Evolutionary conservation across 2,113 vertebrate species (phyloP).

Genomic region (Pica pica): DNA sequence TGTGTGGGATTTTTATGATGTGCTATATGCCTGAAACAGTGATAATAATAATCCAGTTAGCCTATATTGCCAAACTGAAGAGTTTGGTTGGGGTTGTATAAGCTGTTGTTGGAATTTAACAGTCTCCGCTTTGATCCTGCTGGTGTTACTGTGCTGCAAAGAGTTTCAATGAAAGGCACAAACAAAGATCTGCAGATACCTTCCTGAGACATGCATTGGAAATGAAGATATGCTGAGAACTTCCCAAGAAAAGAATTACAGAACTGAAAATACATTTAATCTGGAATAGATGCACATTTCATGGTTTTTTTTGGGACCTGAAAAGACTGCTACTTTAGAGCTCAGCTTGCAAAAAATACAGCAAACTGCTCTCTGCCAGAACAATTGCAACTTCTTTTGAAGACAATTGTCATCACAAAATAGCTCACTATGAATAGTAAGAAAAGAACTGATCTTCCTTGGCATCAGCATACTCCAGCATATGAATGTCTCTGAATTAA

Average conservation of each 20-base stretch:
- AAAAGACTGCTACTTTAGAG: background rate
- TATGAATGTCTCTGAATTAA: background rate
- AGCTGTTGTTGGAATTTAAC: constrained; percentile 28
- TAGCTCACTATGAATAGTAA: background rate
- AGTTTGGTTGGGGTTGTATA: constrained; percentile 27
- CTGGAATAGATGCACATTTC: background rate
- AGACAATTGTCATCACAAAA: background rate
- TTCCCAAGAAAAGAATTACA: background rate
- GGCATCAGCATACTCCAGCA: background rate
- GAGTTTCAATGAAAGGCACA: constrained; percentile 42
- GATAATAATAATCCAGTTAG: background rate
- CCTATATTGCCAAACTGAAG: background rate
- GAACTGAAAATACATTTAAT: background rate
- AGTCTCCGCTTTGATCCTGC: constrained; percentile 42
- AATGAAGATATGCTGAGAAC: constrained; percentile 19
- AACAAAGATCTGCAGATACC: constrained; percentile 11
- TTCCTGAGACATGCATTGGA: background rate
- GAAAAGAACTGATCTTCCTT: background rate
- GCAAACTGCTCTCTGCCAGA: background rate
- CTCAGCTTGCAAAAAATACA: background rate
- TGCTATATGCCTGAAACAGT: constrained; percentile 34
- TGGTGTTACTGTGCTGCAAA: constrained; percentile 49
- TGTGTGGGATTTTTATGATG: constrained; percentile 23
- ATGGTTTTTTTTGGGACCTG: background rate
- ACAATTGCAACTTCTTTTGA: background rate